These are phyloP conservation scores for Buphagus erythrorhynchus DNA, from an alignment of 2,797 vertebrate genomes.

Conservation along the genomic window DNA sequence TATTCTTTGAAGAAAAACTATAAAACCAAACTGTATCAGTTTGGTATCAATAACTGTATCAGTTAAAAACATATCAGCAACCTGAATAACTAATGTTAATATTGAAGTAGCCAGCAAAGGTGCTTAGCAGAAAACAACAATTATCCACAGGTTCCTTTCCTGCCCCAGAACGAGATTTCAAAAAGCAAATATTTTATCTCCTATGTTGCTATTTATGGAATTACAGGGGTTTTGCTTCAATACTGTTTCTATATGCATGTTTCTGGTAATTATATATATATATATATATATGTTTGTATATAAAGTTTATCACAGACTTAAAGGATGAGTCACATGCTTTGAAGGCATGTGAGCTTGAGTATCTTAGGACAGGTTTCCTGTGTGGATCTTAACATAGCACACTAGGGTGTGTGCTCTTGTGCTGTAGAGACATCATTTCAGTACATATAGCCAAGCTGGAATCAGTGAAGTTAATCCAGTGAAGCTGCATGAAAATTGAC, in stretches of 20 bases:
- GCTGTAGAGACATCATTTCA: not conserved
- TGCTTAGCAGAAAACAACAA: not conserved
- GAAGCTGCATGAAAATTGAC: not conserved
- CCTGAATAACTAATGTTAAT: not conserved
- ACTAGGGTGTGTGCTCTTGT: not conserved
- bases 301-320: not conserved
- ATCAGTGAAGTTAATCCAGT: not conserved
- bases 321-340: rapidly evolving
- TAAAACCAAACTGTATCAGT: not conserved
- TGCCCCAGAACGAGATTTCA: not conserved
- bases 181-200: not conserved
- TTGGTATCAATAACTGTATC: not conserved
- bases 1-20: not conserved
- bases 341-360: rapidly evolving
- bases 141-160: not conserved
- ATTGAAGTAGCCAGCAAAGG: not conserved
- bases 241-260: not conserved
- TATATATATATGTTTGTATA: not conserved
- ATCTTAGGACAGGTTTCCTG: not conserved
- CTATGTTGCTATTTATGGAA: not conserved
- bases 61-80: not conserved
- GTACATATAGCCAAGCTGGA: not conserved
- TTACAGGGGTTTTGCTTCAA: not conserved
- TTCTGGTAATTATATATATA: not conserved
- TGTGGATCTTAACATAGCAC: not conserved